Percentiles rank a stretch among this genome's conserved stretches.
Conservation (phyloP, 1,140 invertebrate species). For the Drosophila bipectinata region DNA sequence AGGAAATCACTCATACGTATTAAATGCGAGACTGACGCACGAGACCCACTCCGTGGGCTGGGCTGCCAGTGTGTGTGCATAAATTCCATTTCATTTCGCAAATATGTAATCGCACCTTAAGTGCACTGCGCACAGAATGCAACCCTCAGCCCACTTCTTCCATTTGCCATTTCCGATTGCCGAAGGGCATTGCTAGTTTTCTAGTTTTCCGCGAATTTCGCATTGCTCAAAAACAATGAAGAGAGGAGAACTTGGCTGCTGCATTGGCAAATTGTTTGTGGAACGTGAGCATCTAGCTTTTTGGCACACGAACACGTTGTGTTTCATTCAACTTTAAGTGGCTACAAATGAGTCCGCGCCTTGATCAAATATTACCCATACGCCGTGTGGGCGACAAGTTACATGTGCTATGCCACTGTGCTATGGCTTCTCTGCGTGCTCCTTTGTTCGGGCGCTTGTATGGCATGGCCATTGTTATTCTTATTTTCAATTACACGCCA, state of each 20-base stretch:
- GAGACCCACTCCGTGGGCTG: no score
- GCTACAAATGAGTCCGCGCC: conserved; percentile 29
- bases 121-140: conserved; percentile 43
- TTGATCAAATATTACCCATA: conserved; percentile 47
- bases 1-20: conserved; percentile 66
- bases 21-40: conserved; percentile 29
- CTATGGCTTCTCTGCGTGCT: conserved; percentile 1
- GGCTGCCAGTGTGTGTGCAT: conserved; percentile 10
- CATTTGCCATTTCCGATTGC: conserved; percentile 16
- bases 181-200: conserved; percentile 17
- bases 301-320: conserved; percentile 6
- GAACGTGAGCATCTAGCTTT: conserved; percentile 50
- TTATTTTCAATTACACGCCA: conserved; percentile 68
- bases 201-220: neutral
- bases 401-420: conserved; percentile 7
- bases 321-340: conserved; percentile 46
- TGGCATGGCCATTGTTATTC: conserved; percentile 54
- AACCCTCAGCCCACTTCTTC: neutral
- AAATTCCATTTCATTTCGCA: conserved; percentile 76
- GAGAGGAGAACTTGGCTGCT: conserved; percentile 29
- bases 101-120: conserved; percentile 73
- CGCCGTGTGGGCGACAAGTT: conserved; percentile 36
- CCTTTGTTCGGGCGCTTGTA: conserved; percentile 9
- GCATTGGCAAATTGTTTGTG: conserved; percentile 62
- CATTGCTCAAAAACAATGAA: conserved; percentile 21